These are phyloP conservation scores for Tapera naevia DNA, from an alignment of 2,797 vertebrate genomes.

Conservation along the genomic window DNA sequence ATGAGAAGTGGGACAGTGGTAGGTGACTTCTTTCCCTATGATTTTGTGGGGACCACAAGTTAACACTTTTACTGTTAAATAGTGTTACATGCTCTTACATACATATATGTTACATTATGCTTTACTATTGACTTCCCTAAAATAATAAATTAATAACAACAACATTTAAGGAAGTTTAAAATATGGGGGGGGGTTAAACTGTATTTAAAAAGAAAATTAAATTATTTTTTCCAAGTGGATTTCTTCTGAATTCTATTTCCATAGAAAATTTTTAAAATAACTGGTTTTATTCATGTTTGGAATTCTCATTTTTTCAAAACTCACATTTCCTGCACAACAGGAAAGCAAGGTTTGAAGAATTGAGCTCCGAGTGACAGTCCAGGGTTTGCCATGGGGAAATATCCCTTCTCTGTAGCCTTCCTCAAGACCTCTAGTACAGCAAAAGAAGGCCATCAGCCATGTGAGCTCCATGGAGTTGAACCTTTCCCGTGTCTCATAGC, in stretches of 20 bases:
- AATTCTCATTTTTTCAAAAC: neutral
- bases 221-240: neutral
- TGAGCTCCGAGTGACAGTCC: neutral
- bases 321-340: neutral
- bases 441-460: neutral
- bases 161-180: neutral
- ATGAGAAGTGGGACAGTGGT: accelerated
- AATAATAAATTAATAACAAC: neutral
- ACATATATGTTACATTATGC: neutral
- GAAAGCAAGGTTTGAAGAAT: neutral
- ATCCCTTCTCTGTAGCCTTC: neutral
- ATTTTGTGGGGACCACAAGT: neutral
- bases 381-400: neutral
- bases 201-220: neutral
- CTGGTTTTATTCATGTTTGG: neutral
- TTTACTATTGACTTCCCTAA: neutral
- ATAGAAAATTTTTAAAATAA: neutral
- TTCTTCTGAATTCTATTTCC: neutral
- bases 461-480: neutral
- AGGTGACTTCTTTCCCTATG: neutral
- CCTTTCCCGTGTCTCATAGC: neutral
- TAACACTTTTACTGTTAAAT: neutral
- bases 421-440: neutral
- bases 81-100: too few relatives aligned
- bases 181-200: neutral